Base-by-base conservation (phyloP, 1,140 invertebrate species). In the Cotesia vestalis region DNA sequence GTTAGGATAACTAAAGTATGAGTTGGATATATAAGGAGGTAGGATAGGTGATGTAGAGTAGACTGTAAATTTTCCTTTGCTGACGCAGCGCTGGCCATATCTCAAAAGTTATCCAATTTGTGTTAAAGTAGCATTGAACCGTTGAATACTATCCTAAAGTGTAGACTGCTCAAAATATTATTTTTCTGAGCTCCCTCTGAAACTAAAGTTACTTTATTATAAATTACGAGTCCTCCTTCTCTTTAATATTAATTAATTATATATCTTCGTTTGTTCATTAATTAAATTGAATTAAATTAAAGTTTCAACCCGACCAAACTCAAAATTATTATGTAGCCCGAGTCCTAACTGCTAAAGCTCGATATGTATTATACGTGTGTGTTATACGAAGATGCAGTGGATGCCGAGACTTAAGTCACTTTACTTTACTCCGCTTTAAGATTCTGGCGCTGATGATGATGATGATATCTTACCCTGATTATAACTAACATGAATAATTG, bases 31-130 rank as follows among this genome's bases (percentile, higher is more conserved):
- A 46, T 6, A 46, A 72, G 57, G 52, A 73, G 14, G 67, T 75
- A 67, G 64, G 66, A 72, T 72, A 75, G 74, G 73, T 80, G 77
- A 82, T 82, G 78, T 78, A 82, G 78, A 82, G 78, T 85, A 79
- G 82, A 76, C 79, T 75, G 81, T 84, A 84, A 84, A 84, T 84
- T 78, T 73, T 82, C 74, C 73, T 69, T 79, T 78, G 82, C 81
- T 84, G 84, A 84, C 80, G 76, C 82, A 79, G 82, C 79, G 74
- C 71, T 75, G 77, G 76, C 79, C 79, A 81, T 85, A 84, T 85
- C 82, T 85, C 81, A 84, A 84, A 84, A 85, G 84, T 85, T 85
- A 84, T 85, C 81, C 81, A 84, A 85, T 85, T 85, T 84, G 81
- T 80, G 80, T 84, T 84, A 83, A 83, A 84, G 84, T 84, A 83